phyloP scores from a whole-genome alignment of 2,888 invertebrate genomes.

The Phytoseiulus persimilis region DNA sequence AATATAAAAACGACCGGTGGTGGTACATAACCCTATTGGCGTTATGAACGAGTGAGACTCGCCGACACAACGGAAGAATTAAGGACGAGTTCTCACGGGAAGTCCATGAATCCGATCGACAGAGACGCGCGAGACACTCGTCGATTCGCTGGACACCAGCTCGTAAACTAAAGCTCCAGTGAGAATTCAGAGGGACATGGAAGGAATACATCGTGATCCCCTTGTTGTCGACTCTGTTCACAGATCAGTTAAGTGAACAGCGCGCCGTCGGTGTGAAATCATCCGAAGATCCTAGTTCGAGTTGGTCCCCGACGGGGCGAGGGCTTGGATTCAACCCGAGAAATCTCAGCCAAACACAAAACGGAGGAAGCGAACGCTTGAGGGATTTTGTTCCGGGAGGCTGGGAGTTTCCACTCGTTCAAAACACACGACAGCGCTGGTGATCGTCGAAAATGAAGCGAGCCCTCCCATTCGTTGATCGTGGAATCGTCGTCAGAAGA shows the following conservation, averaged over 20 bases:
- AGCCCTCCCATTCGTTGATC: neutral
- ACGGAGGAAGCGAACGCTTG: too few relatives aligned
- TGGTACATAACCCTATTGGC: neutral
- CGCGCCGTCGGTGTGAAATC: too few relatives aligned
- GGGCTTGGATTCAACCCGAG: too few relatives aligned
- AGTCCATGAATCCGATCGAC: neutral
- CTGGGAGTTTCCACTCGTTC: neutral
- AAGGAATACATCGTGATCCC: neutral
- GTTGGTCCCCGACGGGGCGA: too few relatives aligned
- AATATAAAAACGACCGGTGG: neutral
- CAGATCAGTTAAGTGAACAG: too few relatives aligned
- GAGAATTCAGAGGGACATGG: neutral
- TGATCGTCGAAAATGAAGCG: neutral
- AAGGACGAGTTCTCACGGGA: neutral
- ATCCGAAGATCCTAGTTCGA: too few relatives aligned
- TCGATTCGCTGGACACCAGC: neutral
- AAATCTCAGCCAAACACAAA: too few relatives aligned
- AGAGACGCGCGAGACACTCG: neutral
- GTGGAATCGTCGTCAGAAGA: neutral
- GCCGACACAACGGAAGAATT: neutral
- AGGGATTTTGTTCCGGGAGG: too few relatives aligned
- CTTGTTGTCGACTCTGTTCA: neutral
- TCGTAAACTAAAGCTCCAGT: neutral
- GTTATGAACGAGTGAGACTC: neutral
- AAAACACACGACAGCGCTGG: neutral